Conservation (phyloP, 2,888 invertebrate genomes). For the Agriopis marginaria region DNA sequence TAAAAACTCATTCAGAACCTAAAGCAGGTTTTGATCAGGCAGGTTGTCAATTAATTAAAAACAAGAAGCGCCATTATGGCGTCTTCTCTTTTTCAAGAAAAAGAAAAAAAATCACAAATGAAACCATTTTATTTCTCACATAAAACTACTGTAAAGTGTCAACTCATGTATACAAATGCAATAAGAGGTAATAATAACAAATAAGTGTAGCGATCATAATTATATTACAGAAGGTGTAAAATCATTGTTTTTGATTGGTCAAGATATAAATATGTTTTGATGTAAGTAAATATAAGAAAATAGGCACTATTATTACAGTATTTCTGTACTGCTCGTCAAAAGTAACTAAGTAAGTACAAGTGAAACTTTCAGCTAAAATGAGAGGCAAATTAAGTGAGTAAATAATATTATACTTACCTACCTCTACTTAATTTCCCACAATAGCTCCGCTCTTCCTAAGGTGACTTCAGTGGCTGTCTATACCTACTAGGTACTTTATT, state of each 20-base stretch:
- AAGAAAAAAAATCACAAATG: neutral
- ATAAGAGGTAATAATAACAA: neutral
- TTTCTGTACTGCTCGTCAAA: neutral
- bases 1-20: neutral
- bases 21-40: neutral
- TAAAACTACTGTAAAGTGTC: constrained; percentile 3
- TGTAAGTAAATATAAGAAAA: neutral
- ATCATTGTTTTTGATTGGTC: constrained; percentile 9
- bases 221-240: neutral
- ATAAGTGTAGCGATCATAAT: neutral
- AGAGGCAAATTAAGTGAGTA: neutral
- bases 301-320: neutral
- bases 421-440: too few relatives aligned
- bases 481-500: too few relatives aligned
- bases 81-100: constrained; percentile 17
- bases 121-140: constrained; percentile 7
- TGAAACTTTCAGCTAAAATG: neutral
- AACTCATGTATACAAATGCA: neutral
- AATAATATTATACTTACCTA: neutral
- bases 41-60: constrained; percentile 1
- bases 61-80: constrained; percentile 8
- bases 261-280: neutral
- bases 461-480: too few relatives aligned
- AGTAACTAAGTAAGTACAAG: neutral
- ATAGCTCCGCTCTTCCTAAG: too few relatives aligned